A percentile compares a stretch with the other conserved stretches of the same genome.
phyloP scores from a whole-genome alignment of 2,888 invertebrate genomes.

The Trachelus iudaicus region DNA sequence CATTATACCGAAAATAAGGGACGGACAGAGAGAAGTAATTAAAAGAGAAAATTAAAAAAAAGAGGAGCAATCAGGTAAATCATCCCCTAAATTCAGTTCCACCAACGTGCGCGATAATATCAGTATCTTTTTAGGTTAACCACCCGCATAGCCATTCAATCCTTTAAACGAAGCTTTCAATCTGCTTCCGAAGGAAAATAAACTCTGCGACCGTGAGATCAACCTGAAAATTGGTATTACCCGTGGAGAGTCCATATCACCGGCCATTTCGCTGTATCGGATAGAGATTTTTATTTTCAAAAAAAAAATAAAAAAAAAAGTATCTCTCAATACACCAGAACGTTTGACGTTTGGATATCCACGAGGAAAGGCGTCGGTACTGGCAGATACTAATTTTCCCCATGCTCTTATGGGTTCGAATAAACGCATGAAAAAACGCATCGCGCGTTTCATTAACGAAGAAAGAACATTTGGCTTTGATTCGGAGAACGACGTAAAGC shows the following conservation, averaged over 20 bases:
- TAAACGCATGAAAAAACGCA: not conserved
- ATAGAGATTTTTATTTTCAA: not conserved
- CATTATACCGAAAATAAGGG: not conserved
- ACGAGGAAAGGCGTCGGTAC: not conserved
- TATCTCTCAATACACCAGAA: not conserved
- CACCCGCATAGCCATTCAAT: not conserved
- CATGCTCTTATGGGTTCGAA: not conserved
- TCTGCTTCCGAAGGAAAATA: too few relatives aligned
- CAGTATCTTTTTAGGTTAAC: not conserved
- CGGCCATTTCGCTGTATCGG: not conserved
- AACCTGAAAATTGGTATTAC: constrained; percentile 27
- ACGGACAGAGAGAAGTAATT: not conserved
- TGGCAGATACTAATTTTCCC: not conserved
- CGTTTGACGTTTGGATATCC: not conserved
- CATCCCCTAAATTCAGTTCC: not conserved
- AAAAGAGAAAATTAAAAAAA: not conserved
- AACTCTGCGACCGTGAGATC: not conserved
- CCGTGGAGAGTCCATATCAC: constrained; percentile 11
- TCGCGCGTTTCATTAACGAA: constrained; percentile 30
- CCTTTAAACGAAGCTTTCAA: not conserved
- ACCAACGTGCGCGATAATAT: not conserved
- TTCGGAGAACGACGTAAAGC: not conserved
- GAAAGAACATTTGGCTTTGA: constrained; percentile 8
- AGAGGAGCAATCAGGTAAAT: not conserved
- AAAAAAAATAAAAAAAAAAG: not conserved